Evolutionary conservation across 2,888 invertebrate genomes (phyloP).

Genomic region (Clunio marinus): DNA sequence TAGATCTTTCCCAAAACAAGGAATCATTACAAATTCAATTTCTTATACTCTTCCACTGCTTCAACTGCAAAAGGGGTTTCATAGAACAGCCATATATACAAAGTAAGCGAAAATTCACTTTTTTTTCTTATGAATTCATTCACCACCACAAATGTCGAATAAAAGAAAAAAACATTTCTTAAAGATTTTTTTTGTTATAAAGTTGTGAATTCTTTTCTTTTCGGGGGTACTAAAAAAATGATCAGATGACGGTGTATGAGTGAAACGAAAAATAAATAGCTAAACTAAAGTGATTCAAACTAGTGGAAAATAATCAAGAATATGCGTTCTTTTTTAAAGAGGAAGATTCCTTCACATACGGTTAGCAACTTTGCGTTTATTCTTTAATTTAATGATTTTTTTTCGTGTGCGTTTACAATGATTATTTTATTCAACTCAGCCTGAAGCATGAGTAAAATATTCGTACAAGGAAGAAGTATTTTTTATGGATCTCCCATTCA

Average conservation of each 20-base stretch:
- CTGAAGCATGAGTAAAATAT: background rate
- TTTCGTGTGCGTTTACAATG: background rate
- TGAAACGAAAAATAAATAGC: background rate
- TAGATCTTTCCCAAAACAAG: background rate
- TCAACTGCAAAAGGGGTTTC: background rate
- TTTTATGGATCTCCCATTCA: slow-evolving; percentile 3
- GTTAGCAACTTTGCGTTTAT: background rate
- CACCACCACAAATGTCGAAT: background rate
- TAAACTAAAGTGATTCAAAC: background rate
- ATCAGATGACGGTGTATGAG: background rate
- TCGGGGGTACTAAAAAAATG: background rate
- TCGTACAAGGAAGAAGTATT: slow-evolving; percentile 8
- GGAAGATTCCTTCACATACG: background rate
- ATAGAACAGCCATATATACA: background rate
- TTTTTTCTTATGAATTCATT: background rate
- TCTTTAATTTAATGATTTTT: slow-evolving; percentile 24
- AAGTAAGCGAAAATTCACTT: background rate
- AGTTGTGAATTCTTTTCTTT: background rate
- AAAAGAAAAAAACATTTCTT: background rate
- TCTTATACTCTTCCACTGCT: background rate
- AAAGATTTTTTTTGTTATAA: background rate
- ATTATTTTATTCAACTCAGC: too few relatives aligned
- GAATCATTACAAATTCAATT: background rate
- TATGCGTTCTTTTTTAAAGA: background rate
- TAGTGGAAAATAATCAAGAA: background rate